Evolutionary conservation across 2,888 invertebrate species (phyloP).

Genomic region (Pristionchus arcanus): DNA sequence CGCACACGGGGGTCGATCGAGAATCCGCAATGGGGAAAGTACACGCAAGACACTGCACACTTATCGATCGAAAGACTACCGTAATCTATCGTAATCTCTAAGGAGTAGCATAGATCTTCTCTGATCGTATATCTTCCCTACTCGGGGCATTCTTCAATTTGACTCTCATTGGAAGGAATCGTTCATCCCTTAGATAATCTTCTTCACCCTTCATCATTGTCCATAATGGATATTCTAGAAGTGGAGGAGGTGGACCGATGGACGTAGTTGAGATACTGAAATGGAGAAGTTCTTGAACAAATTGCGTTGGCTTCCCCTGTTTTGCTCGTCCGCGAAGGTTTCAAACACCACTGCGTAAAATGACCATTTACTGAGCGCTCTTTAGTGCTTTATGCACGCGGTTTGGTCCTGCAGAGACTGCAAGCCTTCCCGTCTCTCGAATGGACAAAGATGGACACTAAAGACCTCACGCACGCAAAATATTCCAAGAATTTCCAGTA

Average conservation of each 20-base stretch:
- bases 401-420: not conserved
- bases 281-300: not conserved
- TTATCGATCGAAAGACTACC: conserved; percentile 30
- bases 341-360: conserved; percentile 3
- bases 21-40: conserved; percentile 3
- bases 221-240: conserved; percentile 54
- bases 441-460: conserved; percentile 14
- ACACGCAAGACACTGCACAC: conserved; percentile 29
- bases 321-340: not conserved
- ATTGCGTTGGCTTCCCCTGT: not conserved
- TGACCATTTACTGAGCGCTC: not conserved
- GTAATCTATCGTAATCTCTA: conserved; percentile 43
- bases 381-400: not conserved
- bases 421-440: not conserved
- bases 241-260: conserved; percentile 48
- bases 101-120: conserved; percentile 42
- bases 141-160: conserved; percentile 38
- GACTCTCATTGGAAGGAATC: conserved; percentile 49
- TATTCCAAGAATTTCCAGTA: not conserved
- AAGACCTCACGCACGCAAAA: not conserved
- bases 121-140: conserved; percentile 53
- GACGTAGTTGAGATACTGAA: conserved; percentile 34
- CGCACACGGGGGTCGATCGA: conserved; percentile 48
- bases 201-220: conserved; percentile 42
- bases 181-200: not conserved